A percentile compares a stretch with the other conserved stretches of the same genome.
Conservation (phyloP, 2,113 vertebrate species). For the Nesoenas mayeri region DNA sequence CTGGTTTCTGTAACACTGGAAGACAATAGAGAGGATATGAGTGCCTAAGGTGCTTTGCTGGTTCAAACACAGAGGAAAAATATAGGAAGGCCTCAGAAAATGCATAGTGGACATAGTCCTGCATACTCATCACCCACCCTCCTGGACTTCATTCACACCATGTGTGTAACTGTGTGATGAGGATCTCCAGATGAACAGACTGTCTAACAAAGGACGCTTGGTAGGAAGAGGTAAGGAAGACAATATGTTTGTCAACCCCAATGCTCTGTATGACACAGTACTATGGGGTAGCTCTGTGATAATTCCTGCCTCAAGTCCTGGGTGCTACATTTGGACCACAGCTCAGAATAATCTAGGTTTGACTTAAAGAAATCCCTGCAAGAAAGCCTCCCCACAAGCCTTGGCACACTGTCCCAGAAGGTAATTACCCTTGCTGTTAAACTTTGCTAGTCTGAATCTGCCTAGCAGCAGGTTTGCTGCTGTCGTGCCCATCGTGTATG, state of each 20-base stretch:
- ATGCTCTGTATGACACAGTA: background rate
- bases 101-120: background rate
- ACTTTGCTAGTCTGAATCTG: rapidly evolving
- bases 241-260: background rate
- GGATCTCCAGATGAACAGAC: background rate
- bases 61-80: background rate
- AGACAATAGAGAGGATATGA: background rate
- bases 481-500: rapidly evolving
- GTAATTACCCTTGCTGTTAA: background rate
- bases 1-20: background rate
- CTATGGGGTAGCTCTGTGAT: background rate
- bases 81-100: background rate
- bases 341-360: background rate
- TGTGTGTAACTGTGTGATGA: background rate
- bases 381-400: background rate
- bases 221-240: background rate
- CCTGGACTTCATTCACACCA: background rate
- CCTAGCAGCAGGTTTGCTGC: background rate
- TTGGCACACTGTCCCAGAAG: background rate
- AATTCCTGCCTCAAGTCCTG: background rate
- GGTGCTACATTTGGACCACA: background rate
- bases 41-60: background rate
- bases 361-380: background rate
- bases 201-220: background rate
- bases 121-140: background rate